Evolutionary conservation across 1,140 invertebrate species (phyloP).

Genomic region (Leptopilina clavipes): DNA sequence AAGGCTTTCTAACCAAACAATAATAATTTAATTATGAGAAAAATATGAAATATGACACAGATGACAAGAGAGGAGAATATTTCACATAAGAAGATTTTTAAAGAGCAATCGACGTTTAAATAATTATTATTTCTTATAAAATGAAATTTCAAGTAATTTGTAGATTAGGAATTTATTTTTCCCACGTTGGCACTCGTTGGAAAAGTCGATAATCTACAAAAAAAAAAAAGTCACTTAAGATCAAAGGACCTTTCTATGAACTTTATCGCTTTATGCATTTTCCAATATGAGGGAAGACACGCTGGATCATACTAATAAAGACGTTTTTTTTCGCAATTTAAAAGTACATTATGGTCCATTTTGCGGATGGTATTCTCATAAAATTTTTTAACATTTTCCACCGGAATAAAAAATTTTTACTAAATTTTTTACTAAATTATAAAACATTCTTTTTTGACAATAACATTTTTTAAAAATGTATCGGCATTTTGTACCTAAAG

Average conservation of each 20-base stretch:
- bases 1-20: neutral
- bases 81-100: too few relatives aligned
- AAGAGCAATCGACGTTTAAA: too few relatives aligned
- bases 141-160: neutral
- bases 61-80: too few relatives aligned
- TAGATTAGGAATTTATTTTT: neutral
- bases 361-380: neutral
- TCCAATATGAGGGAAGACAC: neutral
- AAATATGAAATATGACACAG: too few relatives aligned
- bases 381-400: neutral
- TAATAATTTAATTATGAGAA: too few relatives aligned
- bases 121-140: too few relatives aligned
- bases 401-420: neutral
- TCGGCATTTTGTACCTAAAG: too few relatives aligned
- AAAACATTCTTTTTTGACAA: neutral
- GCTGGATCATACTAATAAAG: slow-evolving; percentile 6
- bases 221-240: neutral
- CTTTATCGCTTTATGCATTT: slow-evolving; percentile 16
- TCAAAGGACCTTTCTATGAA: slow-evolving; percentile 6
- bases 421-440: neutral
- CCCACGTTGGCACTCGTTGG: neutral
- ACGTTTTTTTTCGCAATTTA: slow-evolving; percentile 8
- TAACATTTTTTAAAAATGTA: too few relatives aligned
- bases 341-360: slow-evolving; percentile 8
- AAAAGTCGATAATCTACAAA: neutral